A percentile compares a stretch with the other conserved stretches of the same genome.
phyloP scores from a whole-genome alignment of 2,797 vertebrate species.

The Furcifer pardalis region DNA sequence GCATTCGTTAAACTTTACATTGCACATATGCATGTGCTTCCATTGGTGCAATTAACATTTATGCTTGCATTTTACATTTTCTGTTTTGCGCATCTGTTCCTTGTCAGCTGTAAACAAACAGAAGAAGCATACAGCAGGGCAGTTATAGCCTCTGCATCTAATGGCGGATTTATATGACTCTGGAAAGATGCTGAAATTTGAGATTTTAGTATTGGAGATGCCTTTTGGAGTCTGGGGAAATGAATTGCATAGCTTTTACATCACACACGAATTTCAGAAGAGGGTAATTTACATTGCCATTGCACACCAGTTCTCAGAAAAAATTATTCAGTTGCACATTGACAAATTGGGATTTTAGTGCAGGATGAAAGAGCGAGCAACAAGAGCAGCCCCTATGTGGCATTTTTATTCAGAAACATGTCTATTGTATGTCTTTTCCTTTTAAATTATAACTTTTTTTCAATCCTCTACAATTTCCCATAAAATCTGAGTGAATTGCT shows the following conservation, averaged over 20 bases:
- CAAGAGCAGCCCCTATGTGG: constrained; percentile 22
- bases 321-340: neutral
- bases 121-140: constrained; percentile 40
- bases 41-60: constrained; percentile 63
- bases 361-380: neutral
- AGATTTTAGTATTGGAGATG: neutral
- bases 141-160: constrained; percentile 39
- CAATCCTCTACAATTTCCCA: too few relatives aligned
- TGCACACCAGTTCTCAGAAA: neutral
- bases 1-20: constrained; percentile 70
- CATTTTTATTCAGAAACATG: neutral
- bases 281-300: neutral
- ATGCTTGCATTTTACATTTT: constrained; percentile 53
- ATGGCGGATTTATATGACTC: constrained; percentile 25
- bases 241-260: neutral
- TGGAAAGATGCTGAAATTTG: constrained; percentile 25
- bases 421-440: constrained; percentile 24
- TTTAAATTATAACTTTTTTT: constrained; percentile 16
- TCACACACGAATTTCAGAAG: neutral
- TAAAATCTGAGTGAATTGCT: too few relatives aligned
- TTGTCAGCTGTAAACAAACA: constrained; percentile 52
- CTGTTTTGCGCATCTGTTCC: constrained; percentile 47
- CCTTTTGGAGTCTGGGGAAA: neutral
- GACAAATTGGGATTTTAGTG: neutral
- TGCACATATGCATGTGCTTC: constrained; percentile 63